Conservation (phyloP, 53 echinoderm and acorn worm genomes). For the Zoroaster sp. region DNA sequence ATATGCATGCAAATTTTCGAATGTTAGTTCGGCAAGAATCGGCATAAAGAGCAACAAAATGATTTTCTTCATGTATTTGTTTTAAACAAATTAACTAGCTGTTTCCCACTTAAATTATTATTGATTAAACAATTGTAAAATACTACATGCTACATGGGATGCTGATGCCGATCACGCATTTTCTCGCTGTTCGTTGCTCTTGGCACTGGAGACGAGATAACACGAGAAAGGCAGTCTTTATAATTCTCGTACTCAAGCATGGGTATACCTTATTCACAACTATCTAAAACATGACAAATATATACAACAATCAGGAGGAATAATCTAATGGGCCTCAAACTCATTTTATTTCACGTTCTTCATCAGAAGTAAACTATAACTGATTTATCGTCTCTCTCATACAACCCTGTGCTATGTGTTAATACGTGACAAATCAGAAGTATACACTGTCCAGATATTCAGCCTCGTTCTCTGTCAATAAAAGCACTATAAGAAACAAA, state of each 20-base stretch:
- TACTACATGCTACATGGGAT: too few relatives aligned
- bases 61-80: too few relatives aligned
- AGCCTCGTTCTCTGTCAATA: conserved; percentile 54
- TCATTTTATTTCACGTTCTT: conserved; percentile 50
- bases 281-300: neutral
- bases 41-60: too few relatives aligned
- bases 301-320: neutral
- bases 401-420: conserved; percentile 20
- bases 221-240: neutral
- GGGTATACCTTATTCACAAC: neutral
- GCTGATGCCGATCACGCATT: too few relatives aligned
- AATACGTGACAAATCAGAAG: conserved; percentile 21
- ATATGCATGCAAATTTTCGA: too few relatives aligned
- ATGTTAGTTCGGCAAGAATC: too few relatives aligned
- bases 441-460: conserved; percentile 44
- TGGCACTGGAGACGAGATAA: neutral
- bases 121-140: too few relatives aligned
- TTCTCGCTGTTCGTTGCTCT: neutral
- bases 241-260: neutral
- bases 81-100: too few relatives aligned
- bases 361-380: neutral
- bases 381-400: conserved; percentile 16
- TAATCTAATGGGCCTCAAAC: conserved; percentile 15
- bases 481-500: conserved; percentile 42
- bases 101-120: too few relatives aligned